phyloP scores from a whole-genome alignment of 2,888 invertebrate genomes.

The Tipula lateralis region DNA sequence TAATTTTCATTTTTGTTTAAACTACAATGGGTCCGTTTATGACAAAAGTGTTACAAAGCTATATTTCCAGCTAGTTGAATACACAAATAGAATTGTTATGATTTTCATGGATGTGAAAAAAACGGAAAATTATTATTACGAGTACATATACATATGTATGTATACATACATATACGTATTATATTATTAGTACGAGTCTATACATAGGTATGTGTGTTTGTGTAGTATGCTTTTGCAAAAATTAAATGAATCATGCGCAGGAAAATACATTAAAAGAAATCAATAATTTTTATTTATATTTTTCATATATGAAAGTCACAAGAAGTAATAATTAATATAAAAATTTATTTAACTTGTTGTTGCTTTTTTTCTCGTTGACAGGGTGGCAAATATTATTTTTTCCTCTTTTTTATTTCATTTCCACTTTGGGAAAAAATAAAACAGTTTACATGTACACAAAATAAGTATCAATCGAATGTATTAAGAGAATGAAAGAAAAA shows the following conservation, averaged over 20 bases:
- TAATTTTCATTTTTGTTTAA: not conserved
- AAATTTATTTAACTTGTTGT: conserved; percentile 2
- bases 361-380: not conserved
- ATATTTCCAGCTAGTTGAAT: not conserved
- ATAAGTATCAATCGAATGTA: not conserved
- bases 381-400: conserved; percentile 8
- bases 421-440: not conserved
- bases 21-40: not conserved
- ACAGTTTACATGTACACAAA: not conserved
- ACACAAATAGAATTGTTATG: not conserved
- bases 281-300: conserved; percentile 34
- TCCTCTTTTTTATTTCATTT: not conserved
- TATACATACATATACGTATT: not conserved
- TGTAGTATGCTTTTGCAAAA: not conserved
- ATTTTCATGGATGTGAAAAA: not conserved
- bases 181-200: not conserved
- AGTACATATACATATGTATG: not conserved
- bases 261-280: conserved; percentile 34
- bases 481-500: not conserved
- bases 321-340: conserved; percentile 27
- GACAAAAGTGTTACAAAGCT: not conserved
- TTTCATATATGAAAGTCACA: conserved; percentile 31
- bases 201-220: not conserved
- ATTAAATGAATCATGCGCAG: conserved; percentile 37
- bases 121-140: not conserved